Base-by-base conservation (phyloP, 2,113 vertebrate genomes). In the Crocuta crocuta region DNA sequence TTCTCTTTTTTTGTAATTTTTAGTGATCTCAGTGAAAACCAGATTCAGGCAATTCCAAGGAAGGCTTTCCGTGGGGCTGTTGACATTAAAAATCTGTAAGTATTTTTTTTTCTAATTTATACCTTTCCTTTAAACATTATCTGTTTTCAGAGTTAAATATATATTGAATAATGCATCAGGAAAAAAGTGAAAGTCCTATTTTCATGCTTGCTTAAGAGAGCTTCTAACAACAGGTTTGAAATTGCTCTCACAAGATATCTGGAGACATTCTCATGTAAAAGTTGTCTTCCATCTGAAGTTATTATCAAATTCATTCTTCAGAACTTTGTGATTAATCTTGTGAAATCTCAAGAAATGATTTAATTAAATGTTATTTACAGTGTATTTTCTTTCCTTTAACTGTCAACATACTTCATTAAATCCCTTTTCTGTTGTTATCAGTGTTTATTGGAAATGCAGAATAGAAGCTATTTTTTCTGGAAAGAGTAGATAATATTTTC, bases 31-130 rank as follows among this genome's bases (percentile, higher is more conserved):
- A 99, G 99, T 98, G 99, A 99, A 98, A 99, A 99, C 98, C 99
- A 99, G 98, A 99, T 99, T 97, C 99, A 99, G 94, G 99, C 99
- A 10, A 99, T 99, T 98, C 99, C 99, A 93, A 99, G 99, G 96
- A 99, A 99, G 98, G 99, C 99, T 94, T 99, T 99, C 97, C 99
- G 99, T 97, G 99, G 99, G 98, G 99, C 99, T 19, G 99, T 99
- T 96, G 99, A 99, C 97, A 99, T 99, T 98, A 99, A 99, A 99
- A 99, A 99, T 98, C 98, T 99, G 99, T 99, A 98, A 99, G 99
- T 99, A 98, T 94, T 95, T 66, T 33, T 65, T 96, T 97, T 39
- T 53, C 93, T 17, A 35, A 74, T 70, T 23, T 55, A 65, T 87
- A 13, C 35, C 21, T 16, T 55, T 28, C 4, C 88, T 82, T 35